Conservation (phyloP, 2,113 vertebrate species). For the Oncorhynchus mykiss region DNA sequence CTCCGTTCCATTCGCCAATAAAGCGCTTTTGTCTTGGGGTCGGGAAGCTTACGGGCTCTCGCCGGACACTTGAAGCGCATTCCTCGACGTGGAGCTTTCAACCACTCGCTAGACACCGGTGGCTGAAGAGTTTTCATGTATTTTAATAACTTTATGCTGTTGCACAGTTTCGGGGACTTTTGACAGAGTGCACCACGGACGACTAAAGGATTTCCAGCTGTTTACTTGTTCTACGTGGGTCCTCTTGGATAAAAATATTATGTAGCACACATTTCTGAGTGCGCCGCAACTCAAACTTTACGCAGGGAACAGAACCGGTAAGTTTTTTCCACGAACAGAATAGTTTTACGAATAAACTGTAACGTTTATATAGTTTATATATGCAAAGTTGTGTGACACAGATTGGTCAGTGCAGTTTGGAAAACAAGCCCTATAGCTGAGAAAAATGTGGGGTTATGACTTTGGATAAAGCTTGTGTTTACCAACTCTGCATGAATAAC, state of each 20-base stretch:
- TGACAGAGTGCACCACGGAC: conserved; percentile 19
- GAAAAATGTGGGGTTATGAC: not conserved
- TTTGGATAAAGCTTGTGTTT: too few species aligned
- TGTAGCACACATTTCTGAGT: conserved; percentile 20
- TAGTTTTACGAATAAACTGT: not conserved
- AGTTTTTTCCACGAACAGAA: conserved; percentile 18
- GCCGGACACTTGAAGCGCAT: conserved; percentile 54
- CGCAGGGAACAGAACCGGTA: conserved; percentile 42
- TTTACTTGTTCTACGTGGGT: conserved; percentile 21
- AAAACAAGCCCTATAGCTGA: not conserved
- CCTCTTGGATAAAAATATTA: conserved; percentile 38
- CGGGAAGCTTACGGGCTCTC: conserved; percentile 11
- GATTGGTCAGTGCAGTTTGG: not conserved
- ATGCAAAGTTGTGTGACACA: not conserved
- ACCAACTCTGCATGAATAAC: not conserved
- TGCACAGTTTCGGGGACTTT: not conserved
- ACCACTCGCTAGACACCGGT: conserved; percentile 26
- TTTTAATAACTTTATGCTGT: not conserved
- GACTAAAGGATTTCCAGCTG: conserved; percentile 37
- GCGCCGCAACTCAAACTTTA: conserved; percentile 31
- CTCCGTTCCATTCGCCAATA: conserved; percentile 55
- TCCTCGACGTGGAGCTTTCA: conserved; percentile 60
- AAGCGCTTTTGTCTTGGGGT: conserved; percentile 64
- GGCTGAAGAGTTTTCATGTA: not conserved
- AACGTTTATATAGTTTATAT: not conserved